phyloP scores from a whole-genome alignment of 2,113 vertebrate genomes.

The Coracopsis vasa region DNA sequence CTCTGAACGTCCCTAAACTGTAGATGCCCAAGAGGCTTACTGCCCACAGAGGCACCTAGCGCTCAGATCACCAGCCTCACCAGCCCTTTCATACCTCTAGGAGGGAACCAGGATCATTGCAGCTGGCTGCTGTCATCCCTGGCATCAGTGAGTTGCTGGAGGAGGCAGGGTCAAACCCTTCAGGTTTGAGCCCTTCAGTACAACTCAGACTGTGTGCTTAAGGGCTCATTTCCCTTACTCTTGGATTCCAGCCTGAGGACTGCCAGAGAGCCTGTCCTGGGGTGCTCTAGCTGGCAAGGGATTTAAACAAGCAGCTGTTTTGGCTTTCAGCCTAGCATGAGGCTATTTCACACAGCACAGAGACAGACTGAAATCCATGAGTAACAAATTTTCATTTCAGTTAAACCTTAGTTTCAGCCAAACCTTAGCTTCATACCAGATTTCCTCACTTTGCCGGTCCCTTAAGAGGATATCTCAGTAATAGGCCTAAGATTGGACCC shows the following conservation, averaged over 20 bases:
- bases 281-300: neutral
- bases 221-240: neutral
- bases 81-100: neutral
- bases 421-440: neutral
- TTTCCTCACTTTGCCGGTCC: neutral
- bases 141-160: neutral
- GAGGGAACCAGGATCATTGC: neutral
- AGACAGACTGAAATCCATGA: neutral
- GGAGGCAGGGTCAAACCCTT: neutral
- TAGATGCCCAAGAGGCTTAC: fast-evolving
- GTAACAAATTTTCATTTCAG: neutral
- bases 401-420: neutral
- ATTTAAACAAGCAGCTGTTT: neutral
- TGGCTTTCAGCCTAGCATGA: constrained; percentile 1
- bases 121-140: neutral
- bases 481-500: fast-evolving
- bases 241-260: neutral
- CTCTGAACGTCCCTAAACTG: neutral
- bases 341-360: neutral
- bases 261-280: neutral
- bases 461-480: neutral
- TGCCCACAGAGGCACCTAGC: neutral
- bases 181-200: neutral
- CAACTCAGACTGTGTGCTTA: neutral
- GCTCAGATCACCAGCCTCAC: fast-evolving